Evolutionary conservation across 2,797 vertebrate genomes (phyloP).

Genomic region (Diglossa cyanea): DNA sequence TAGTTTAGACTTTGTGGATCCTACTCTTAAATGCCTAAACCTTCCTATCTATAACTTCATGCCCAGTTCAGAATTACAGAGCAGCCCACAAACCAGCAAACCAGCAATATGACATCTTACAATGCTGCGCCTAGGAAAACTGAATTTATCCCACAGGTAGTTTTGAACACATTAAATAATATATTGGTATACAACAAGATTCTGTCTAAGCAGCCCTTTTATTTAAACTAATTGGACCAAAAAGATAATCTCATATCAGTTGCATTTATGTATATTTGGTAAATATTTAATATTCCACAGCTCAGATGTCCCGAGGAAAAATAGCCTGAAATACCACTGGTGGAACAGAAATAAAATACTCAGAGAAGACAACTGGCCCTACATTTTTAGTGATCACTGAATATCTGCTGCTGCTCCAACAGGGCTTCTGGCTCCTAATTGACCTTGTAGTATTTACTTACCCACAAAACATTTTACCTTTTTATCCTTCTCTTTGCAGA

Average conservation of each 20-base stretch:
- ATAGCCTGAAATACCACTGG: neutral
- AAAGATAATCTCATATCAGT: neutral
- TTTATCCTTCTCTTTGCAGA: neutral
- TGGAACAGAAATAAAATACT: neutral
- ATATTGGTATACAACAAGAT: neutral
- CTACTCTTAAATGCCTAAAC: neutral
- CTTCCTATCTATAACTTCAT: neutral
- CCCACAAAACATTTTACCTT: neutral
- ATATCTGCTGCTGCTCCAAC: neutral
- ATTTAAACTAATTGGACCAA: neutral
- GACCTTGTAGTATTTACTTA: neutral
- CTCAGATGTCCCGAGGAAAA: neutral
- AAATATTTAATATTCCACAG: slow-evolving; percentile 13
- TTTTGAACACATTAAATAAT: neutral
- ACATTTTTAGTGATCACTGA: neutral
- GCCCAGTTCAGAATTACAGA: neutral
- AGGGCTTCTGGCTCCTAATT: neutral
- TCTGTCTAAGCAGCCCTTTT: neutral
- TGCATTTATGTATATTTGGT: neutral
- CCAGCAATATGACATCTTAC: neutral
- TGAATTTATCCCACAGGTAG: neutral
- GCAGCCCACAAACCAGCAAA: neutral
- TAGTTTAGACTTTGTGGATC: neutral
- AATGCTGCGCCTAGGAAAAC: neutral
- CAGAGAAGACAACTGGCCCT: neutral